Conservation (phyloP, 2,888 invertebrate genomes). For the Synanthedon myopaeformis region DNA sequence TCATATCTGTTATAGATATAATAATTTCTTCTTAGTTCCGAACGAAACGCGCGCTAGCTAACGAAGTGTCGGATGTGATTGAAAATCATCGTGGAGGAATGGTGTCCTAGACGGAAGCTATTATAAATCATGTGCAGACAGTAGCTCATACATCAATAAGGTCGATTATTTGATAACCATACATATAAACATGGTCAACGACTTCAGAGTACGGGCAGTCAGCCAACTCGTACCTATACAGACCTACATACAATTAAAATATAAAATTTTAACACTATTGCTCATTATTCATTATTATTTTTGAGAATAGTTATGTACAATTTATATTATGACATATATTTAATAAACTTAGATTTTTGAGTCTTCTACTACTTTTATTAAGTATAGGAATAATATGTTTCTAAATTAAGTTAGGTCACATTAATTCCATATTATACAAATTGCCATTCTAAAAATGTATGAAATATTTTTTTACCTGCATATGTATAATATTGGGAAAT, state of each 20-base stretch:
- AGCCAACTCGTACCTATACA: neutral
- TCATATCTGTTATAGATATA: too few relatives aligned
- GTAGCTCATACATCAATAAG: constrained; percentile 66
- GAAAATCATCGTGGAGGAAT: constrained; percentile 66
- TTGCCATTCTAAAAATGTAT: too few relatives aligned
- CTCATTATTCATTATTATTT: neutral
- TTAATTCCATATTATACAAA: too few relatives aligned
- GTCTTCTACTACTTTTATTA: too few relatives aligned
- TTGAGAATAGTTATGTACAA: too few relatives aligned
- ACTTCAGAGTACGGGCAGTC: neutral
- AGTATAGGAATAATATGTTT: too few relatives aligned
- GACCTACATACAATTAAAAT: neutral
- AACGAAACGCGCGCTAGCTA: constrained; percentile 54
- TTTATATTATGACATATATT: too few relatives aligned
- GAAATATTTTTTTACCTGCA: too few relatives aligned
- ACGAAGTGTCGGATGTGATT: constrained; percentile 69
- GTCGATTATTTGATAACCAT: constrained; percentile 65
- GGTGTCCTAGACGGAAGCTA: constrained; percentile 67
- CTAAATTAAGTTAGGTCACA: too few relatives aligned
- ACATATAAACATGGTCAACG: constrained; percentile 12
- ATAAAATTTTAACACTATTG: too few relatives aligned
- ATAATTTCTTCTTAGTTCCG: constrained; percentile 6
- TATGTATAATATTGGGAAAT: too few relatives aligned
- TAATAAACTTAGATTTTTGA: too few relatives aligned
- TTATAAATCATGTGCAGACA: constrained; percentile 62